Evolutionary conservation across 2,888 invertebrate genomes (phyloP).

Genomic region (Habrosyne pyritoides): DNA sequence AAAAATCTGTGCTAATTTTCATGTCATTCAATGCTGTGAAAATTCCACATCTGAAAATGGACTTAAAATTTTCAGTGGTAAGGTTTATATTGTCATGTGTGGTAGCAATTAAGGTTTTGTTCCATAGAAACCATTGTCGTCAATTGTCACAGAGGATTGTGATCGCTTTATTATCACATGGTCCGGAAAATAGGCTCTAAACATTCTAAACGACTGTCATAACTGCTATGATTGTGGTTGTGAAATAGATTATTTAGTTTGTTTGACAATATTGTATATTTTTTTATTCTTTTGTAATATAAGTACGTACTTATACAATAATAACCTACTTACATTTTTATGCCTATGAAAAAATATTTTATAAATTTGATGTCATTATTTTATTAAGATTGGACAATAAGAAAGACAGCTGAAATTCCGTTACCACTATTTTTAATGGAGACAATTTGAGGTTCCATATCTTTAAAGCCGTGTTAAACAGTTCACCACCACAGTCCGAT

Average conservation of each 20-base stretch:
- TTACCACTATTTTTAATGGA: too few relatives aligned
- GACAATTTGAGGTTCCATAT: too few relatives aligned
- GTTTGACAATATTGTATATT: neutral
- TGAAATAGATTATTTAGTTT: constrained; percentile 38
- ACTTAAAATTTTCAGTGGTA: constrained; percentile 6
- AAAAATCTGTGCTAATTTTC: constrained; percentile 39
- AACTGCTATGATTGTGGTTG: constrained; percentile 26
- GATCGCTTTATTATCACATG: constrained; percentile 54
- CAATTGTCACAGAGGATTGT: constrained; percentile 58
- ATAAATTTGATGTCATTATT: too few relatives aligned
- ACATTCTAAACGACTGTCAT: constrained; percentile 36
- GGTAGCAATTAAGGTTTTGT: neutral
- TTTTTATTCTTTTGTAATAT: too few relatives aligned
- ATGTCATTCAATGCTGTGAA: constrained; percentile 19
- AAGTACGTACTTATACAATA: too few relatives aligned
- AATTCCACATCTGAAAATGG: constrained; percentile 7
- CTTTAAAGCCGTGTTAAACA: too few relatives aligned
- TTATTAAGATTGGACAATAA: too few relatives aligned
- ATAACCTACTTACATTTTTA: too few relatives aligned
- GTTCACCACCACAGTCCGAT: too few relatives aligned
- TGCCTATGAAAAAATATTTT: too few relatives aligned
- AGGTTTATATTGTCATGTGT: neutral
- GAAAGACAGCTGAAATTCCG: too few relatives aligned
- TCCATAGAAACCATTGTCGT: constrained; percentile 32
- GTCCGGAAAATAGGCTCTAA: constrained; percentile 26